phyloP scores from a whole-genome alignment of 2,797 vertebrate genomes.

The Cetoscarus ocellatus region DNA sequence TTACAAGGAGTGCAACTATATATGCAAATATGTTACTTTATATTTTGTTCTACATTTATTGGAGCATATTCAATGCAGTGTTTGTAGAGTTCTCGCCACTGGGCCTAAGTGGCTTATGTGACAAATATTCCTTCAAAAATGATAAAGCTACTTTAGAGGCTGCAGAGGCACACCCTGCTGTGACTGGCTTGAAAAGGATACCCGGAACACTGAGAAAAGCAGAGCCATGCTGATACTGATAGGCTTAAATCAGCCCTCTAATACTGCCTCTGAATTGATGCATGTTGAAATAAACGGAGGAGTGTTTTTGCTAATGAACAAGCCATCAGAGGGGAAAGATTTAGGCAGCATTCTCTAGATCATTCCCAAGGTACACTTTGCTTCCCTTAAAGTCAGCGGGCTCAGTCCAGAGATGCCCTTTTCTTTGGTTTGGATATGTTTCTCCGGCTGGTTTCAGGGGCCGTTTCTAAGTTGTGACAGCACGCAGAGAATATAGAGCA shows the following conservation, averaged over 20 bases:
- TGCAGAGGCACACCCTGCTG: conserved; percentile 29
- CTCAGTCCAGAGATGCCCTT: conserved; percentile 36
- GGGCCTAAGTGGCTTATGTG: conserved; percentile 31
- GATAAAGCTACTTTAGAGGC: conserved; percentile 40
- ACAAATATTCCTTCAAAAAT: conserved; percentile 56
- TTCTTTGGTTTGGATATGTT: conserved; percentile 25
- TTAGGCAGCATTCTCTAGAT: conserved; percentile 40
- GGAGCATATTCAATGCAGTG: no score
- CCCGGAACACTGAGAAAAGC: conserved; percentile 20
- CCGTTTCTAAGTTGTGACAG: conserved; percentile 21
- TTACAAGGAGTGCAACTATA: no score
- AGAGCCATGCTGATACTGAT: conserved; percentile 46
- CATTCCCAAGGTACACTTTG: conserved; percentile 16
- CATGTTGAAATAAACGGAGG: conserved; percentile 55
- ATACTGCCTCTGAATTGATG: conserved; percentile 40
- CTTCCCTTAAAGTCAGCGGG: conserved; percentile 53
- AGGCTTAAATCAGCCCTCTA: conserved; percentile 22
- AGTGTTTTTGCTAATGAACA: conserved; percentile 64
- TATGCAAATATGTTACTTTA: no score
- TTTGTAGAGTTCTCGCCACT: background rate
- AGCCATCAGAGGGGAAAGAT: conserved; percentile 50
- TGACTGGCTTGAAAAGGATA: conserved; percentile 53
- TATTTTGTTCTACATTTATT: no score
- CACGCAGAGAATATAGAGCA: conserved; percentile 45
- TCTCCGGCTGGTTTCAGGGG: conserved; percentile 33